Evolutionary conservation across 1,140 invertebrate genomes (phyloP).

Genomic region (Gonioctena quinquepunctata): DNA sequence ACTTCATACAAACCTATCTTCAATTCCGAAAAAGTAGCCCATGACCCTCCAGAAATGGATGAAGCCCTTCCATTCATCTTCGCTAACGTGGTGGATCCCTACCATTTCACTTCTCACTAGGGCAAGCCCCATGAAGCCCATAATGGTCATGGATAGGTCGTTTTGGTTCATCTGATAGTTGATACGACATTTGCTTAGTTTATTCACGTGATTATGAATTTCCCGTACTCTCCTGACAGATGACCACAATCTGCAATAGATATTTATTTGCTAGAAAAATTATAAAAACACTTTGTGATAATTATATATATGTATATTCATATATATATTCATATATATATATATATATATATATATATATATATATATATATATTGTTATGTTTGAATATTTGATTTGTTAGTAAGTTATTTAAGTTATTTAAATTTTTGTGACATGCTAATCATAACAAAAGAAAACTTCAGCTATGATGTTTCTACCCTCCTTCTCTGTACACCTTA

Average conservation of each 20-base stretch:
- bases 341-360: no score
- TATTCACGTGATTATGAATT: slow-evolving; percentile 66
- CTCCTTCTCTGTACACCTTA: no score
- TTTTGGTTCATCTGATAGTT: slow-evolving; percentile 66
- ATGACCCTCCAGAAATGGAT: slow-evolving; percentile 84
- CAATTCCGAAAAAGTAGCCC: slow-evolving; percentile 78
- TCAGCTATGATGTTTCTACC: no score
- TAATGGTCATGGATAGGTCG: slow-evolving; percentile 83
- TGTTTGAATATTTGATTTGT: no score
- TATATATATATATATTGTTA: no score
- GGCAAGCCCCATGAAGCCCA: slow-evolving; percentile 82
- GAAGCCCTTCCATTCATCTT: slow-evolving; percentile 73
- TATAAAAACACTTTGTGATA: no score
- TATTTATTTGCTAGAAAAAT: no score
- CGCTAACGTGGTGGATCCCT: slow-evolving; percentile 61
- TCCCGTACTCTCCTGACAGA: slow-evolving; percentile 69
- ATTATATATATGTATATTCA: no score
- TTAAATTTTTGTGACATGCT: no score
- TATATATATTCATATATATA: no score
- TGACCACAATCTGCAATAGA: slow-evolving; percentile 61
- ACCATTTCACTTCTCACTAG: slow-evolving; percentile 68
- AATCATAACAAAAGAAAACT: no score
- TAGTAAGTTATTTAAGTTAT: no score
- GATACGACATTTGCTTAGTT: slow-evolving; percentile 57
- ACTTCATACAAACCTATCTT: slow-evolving; percentile 65